A percentile compares a stretch with the other conserved stretches of the same genome.
Evolutionary conservation across 1,140 invertebrate genomes (phyloP).

Genomic region (Drosophila chauvacae): DNA sequence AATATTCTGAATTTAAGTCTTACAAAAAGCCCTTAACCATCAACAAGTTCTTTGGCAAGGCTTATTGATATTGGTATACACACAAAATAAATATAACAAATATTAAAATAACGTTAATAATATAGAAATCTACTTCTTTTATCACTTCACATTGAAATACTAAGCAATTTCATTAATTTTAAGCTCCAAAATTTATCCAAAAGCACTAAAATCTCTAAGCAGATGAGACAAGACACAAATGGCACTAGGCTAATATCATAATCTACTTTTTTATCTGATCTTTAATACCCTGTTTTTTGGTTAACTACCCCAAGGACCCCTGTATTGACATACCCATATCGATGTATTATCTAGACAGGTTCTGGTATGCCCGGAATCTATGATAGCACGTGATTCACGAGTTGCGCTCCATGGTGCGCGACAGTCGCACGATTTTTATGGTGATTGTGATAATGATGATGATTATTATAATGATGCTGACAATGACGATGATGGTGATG

Average conservation of each 20-base stretch:
- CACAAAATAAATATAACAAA: too few species aligned
- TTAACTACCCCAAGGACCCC: slow-evolving; percentile 1
- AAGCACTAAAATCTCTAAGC: background rate
- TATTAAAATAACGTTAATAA: too few species aligned
- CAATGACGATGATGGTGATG: slow-evolving; percentile 8
- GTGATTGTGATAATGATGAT: slow-evolving; percentile 18
- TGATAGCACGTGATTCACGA: slow-evolving; percentile 41
- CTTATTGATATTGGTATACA: background rate
- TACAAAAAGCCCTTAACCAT: background rate
- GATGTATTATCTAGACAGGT: slow-evolving; percentile 1
- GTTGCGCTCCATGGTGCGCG: slow-evolving; percentile 31
- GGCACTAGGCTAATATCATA: background rate
- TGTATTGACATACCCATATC: slow-evolving; percentile 19
- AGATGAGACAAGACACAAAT: background rate
- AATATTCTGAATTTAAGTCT: background rate
- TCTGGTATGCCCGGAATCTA: slow-evolving; percentile 31
- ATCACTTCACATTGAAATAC: too few species aligned
- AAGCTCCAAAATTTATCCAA: background rate
- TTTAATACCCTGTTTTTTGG: background rate
- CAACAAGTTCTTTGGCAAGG: background rate
- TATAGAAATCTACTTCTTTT: too few species aligned
- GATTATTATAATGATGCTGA: slow-evolving; percentile 17
- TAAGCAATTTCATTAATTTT: background rate
- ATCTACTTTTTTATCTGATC: background rate
- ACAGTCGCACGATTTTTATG: slow-evolving; percentile 14